Evolutionary conservation across 2,797 vertebrate species (phyloP).

Genomic region (Mastacembelus armatus): DNA sequence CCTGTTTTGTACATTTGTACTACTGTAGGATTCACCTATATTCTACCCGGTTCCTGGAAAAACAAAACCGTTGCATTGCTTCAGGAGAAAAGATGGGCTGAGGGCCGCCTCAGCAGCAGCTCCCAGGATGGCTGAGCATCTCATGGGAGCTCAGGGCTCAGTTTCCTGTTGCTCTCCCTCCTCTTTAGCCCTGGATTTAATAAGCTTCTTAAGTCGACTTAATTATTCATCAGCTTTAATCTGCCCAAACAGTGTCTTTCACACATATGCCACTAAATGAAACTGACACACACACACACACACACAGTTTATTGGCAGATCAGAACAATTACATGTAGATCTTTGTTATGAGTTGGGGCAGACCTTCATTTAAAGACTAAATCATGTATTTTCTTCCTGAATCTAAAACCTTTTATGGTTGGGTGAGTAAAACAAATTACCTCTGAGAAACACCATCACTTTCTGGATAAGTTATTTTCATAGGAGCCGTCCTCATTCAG

Average conservation of each 20-base stretch:
- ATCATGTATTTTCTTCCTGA: not conserved
- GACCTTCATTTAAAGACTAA: not conserved
- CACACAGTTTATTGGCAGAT: not conserved
- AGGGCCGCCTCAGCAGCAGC: conserved; percentile 20
- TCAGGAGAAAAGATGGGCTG: conserved; percentile 15
- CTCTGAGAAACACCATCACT: too few species aligned
- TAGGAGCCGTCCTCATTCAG: too few species aligned
- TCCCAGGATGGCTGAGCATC: conserved; percentile 32
- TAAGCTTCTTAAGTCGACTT: conserved; percentile 75
- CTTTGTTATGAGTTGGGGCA: not conserved
- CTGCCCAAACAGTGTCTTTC: conserved; percentile 51
- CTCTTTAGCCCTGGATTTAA: conserved; percentile 63
- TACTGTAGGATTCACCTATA: too few species aligned
- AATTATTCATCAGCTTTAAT: conserved; percentile 79
- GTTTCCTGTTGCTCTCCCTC: conserved; percentile 57
- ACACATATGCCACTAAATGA: conserved; percentile 26
- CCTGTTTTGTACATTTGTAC: too few species aligned
- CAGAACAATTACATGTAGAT: not conserved
- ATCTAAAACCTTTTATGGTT: not conserved
- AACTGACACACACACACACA: conserved; percentile 19
- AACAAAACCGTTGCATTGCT: not conserved
- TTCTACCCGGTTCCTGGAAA: too few species aligned
- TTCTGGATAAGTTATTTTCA: too few species aligned
- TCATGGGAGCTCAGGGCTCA: conserved; percentile 55
- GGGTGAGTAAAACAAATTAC: not conserved